Conservation (phyloP, 2,888 invertebrate species). For the Leptopilina drosophilae region DNA sequence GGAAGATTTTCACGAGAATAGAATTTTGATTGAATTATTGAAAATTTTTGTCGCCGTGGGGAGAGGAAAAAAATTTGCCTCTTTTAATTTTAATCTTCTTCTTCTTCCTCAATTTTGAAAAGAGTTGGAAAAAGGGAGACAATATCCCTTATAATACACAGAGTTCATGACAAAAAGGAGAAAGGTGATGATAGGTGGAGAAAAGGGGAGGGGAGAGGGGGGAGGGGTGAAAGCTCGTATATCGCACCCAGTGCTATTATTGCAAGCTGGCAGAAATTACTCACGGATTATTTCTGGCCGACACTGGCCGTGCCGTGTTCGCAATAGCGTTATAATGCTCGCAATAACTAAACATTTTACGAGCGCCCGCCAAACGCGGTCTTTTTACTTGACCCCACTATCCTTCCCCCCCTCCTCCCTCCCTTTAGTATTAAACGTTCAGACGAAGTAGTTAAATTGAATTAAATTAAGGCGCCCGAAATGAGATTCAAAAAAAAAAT, state of each 20-base stretch:
- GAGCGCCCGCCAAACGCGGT: slow-evolving; percentile 52
- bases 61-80: too few relatives aligned
- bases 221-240: neutral
- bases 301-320: slow-evolving; percentile 54
- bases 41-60: neutral
- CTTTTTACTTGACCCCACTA: slow-evolving; percentile 43
- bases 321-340: slow-evolving; percentile 59
- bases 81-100: too few relatives aligned
- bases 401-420: neutral
- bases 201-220: too few relatives aligned
- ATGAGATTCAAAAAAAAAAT: slow-evolving; percentile 38
- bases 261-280: slow-evolving; percentile 65
- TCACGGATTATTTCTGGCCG: slow-evolving; percentile 68
- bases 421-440: neutral
- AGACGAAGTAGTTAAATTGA: slow-evolving; percentile 50
- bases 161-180: neutral
- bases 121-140: neutral
- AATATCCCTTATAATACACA: neutral
- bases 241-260: slow-evolving; percentile 52
- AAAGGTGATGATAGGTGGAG: too few relatives aligned
- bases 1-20: slow-evolving; percentile 25
- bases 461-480: slow-evolving; percentile 47
- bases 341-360: slow-evolving; percentile 69
- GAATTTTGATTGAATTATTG: slow-evolving; percentile 3
- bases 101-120: neutral